Evolutionary conservation across 2,797 vertebrate species (phyloP).

Genomic region (Mormyrus hasselquistii): DNA sequence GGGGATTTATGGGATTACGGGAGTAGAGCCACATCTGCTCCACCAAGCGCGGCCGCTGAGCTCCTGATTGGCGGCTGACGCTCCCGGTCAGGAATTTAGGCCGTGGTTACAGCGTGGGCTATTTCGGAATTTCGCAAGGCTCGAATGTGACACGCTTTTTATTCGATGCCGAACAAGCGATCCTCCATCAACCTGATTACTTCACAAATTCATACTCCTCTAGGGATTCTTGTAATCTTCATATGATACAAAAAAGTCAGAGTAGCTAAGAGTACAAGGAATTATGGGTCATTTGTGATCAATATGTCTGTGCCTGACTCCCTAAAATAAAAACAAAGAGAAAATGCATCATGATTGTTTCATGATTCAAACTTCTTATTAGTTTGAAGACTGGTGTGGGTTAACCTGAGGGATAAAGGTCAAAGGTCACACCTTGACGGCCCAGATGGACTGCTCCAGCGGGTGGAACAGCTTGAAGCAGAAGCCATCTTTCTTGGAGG

Average conservation of each 20-base stretch:
- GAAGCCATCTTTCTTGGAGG: conserved; percentile 97
- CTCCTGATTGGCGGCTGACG: background rate
- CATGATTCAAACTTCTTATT: background rate
- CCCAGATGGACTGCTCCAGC: conserved; percentile 96
- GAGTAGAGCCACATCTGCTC: background rate
- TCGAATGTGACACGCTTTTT: background rate
- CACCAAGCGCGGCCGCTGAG: background rate
- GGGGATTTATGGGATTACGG: background rate
- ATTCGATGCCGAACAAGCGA: background rate
- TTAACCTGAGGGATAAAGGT: background rate
- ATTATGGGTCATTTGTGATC: background rate
- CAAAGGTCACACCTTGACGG: conserved; percentile 77
- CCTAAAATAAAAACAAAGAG: background rate
- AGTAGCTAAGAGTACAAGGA: background rate
- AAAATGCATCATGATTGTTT: background rate
- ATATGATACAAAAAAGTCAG: background rate
- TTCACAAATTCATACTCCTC: background rate
- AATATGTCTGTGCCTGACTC: background rate
- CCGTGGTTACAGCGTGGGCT: background rate
- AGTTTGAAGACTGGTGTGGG: background rate
- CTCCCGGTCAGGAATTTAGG: background rate
- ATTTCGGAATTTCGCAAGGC: background rate
- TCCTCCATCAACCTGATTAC: background rate
- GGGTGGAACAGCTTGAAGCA: conserved; percentile 99
- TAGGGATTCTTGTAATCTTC: background rate